Percentiles rank a stretch among this genome's conserved stretches.
Evolutionary conservation across 2,888 invertebrate species (phyloP).

Genomic region (Lumbricus terrestris): DNA sequence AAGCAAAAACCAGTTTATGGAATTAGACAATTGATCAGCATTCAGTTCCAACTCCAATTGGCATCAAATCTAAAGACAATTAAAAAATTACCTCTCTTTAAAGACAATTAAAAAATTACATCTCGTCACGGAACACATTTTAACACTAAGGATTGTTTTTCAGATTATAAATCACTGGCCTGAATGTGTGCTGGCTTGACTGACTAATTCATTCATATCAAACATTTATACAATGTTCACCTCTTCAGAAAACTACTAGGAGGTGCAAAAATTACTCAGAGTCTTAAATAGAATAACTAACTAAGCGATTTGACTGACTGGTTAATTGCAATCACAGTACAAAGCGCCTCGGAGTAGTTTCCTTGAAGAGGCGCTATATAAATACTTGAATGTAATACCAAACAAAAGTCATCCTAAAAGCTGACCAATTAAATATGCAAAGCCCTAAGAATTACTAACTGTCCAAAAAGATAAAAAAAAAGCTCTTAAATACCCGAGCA

Average conservation of each 20-base stretch:
- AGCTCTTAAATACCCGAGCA: slow-evolving; percentile 49
- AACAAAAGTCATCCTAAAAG: not conserved
- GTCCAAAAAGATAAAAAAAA: not conserved
- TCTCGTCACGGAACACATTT: no score
- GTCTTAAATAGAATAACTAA: no score
- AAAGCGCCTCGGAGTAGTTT: no score
- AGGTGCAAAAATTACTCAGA: no score
- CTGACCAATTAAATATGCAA: not conserved
- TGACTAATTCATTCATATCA: no score
- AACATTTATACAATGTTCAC: no score
- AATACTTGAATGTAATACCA: no score
- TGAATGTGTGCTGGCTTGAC: not conserved
- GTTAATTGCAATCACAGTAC: not conserved
- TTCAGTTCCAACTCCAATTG: not conserved
- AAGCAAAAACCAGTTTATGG: slow-evolving; percentile 23
- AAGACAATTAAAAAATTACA: no score
- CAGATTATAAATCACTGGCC: not conserved
- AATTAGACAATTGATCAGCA: not conserved
- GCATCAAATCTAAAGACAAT: not conserved
- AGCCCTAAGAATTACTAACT: no score
- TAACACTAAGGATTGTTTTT: not conserved
- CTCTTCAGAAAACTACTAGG: no score
- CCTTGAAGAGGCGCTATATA: no score
- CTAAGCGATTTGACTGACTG: no score
- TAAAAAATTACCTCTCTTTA: not conserved